Evolutionary conservation across 2,888 invertebrate genomes (phyloP).

Genomic region (Noctua comes): DNA sequence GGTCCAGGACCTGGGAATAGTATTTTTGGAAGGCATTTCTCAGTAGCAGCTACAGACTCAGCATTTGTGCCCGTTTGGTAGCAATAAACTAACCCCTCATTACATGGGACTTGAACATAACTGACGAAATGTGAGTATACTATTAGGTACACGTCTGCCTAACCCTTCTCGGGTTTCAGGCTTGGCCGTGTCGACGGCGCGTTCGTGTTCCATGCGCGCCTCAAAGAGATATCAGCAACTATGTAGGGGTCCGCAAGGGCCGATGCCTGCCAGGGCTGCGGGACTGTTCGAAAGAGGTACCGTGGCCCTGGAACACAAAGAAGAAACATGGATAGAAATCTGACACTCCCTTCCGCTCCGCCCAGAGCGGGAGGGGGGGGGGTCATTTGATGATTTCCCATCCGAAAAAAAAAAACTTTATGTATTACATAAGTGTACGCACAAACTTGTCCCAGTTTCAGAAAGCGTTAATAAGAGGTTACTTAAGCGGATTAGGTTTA

Average conservation of each 20-base stretch:
- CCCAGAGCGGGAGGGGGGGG: no score
- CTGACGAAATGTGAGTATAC: neutral
- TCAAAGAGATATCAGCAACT: no score
- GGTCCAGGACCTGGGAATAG: neutral
- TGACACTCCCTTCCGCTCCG: no score
- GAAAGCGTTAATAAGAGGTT: slow-evolving; percentile 44
- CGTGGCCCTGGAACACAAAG: no score
- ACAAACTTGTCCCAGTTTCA: slow-evolving; percentile 38
- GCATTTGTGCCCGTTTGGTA: neutral
- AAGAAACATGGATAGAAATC: no score
- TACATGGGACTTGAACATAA: neutral
- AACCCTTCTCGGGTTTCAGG: neutral
- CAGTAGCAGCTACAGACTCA: neutral
- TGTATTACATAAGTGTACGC: neutral
- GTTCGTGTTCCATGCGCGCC: no score
- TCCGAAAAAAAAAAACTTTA: no score
- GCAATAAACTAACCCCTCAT: neutral
- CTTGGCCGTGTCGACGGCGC: no score
- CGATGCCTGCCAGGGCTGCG: no score
- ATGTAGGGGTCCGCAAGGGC: no score
- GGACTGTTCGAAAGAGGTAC: no score
- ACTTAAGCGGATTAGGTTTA: slow-evolving; percentile 59
- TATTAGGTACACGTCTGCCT: neutral
- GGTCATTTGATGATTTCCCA: no score
- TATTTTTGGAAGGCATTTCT: neutral